Percentiles rank a stretch among this genome's conserved stretches.
Evolutionary conservation across 1,140 invertebrate genomes (phyloP).

Genomic region (Drosophila sulfurigaster): DNA sequence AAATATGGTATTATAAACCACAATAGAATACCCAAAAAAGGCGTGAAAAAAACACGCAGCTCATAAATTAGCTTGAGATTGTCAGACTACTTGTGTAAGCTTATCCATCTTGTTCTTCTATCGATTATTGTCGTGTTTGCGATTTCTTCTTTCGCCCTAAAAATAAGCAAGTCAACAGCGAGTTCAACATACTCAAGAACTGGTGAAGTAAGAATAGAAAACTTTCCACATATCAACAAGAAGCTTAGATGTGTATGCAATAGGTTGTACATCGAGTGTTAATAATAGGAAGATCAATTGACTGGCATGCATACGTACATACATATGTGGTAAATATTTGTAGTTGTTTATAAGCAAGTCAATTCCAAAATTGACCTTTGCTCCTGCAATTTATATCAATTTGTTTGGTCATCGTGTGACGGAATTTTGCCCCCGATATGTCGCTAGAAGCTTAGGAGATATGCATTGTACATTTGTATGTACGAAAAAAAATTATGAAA

Average conservation of each 20-base stretch:
- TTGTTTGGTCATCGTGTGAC: constrained; percentile 36
- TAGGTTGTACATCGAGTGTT: not conserved
- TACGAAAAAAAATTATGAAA: constrained; percentile 40
- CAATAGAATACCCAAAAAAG: too few relatives aligned
- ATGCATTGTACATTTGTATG: not conserved
- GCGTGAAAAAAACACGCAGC: too few relatives aligned
- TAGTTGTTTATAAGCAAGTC: constrained; percentile 38
- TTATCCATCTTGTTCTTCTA: too few relatives aligned
- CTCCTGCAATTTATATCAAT: constrained; percentile 58
- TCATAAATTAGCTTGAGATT: not conserved
- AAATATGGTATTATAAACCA: too few relatives aligned
- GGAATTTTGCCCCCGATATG: constrained; percentile 58
- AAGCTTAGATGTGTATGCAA: not conserved
- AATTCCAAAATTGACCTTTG: constrained; percentile 48
- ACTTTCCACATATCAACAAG: constrained; percentile 56
- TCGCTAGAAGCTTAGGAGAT: constrained; percentile 35
- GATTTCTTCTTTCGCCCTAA: constrained; percentile 53
- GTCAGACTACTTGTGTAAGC: not conserved
- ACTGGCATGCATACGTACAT: constrained; percentile 13
- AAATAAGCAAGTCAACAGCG: constrained; percentile 47
- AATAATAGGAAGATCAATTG: constrained; percentile 43
- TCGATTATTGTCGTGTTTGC: constrained; percentile 23
- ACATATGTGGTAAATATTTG: constrained; percentile 38
- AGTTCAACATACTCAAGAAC: constrained; percentile 61
- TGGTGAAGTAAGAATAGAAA: constrained; percentile 37